A percentile compares a stretch with the other conserved stretches of the same genome.
Evolutionary conservation across 2,888 invertebrate species (phyloP).

Genomic region (Ernsta delagoae): DNA sequence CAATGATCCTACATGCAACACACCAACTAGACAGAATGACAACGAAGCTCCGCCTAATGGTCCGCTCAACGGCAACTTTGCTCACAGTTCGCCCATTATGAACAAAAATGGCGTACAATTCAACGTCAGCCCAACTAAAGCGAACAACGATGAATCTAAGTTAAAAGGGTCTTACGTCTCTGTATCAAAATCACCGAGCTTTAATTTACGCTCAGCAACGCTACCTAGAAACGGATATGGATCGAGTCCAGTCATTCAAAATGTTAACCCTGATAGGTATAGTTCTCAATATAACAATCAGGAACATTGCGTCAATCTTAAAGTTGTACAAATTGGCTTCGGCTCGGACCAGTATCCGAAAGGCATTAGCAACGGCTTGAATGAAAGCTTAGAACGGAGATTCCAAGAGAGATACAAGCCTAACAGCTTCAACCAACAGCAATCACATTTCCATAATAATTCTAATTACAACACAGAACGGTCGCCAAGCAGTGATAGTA

Average conservation of each 20-base stretch:
- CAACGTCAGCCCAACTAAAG: conserved; percentile 77
- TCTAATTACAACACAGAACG: conserved; percentile 73
- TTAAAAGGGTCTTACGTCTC: conserved; percentile 69
- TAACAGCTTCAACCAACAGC: conserved; percentile 71
- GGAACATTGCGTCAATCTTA: conserved; percentile 82
- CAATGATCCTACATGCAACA: conserved; percentile 86
- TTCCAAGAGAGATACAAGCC: conserved; percentile 82
- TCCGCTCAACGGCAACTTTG: conserved; percentile 68
- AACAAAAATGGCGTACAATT: conserved; percentile 85
- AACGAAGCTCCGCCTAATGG: conserved; percentile 59
- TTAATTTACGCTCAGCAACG: conserved; percentile 87
- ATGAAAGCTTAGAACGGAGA: conserved; percentile 74
- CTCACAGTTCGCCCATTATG: conserved; percentile 81
- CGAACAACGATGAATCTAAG: conserved; percentile 75
- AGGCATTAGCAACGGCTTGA: conserved; percentile 76
- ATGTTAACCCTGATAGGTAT: conserved; percentile 79
- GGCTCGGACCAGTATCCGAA: conserved; percentile 86
- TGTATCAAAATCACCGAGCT: conserved; percentile 77
- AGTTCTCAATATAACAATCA: conserved; percentile 82
- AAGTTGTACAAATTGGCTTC: conserved; percentile 86
- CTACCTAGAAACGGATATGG: conserved; percentile 88
- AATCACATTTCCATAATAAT: conserved; percentile 71
- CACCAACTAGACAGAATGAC: conserved; percentile 61
- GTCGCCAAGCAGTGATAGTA: conserved; percentile 76
- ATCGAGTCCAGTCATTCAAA: conserved; percentile 67